phyloP scores from a whole-genome alignment of 2,113 vertebrate genomes.

The Tylochromis polylepis region DNA sequence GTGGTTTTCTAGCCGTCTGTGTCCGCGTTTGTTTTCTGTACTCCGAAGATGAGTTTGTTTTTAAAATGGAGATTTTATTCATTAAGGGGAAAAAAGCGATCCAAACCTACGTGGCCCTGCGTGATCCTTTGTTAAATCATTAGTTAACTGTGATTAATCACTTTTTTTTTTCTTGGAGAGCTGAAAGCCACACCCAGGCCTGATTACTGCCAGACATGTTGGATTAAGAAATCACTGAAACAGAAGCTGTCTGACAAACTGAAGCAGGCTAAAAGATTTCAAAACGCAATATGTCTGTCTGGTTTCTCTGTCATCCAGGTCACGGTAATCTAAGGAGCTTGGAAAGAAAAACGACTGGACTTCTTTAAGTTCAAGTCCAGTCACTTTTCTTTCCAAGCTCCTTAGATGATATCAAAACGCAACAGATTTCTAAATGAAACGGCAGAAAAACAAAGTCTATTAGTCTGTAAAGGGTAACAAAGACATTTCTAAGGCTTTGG shows the following conservation, averaged over 20 bases:
- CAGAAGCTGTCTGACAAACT: neutral
- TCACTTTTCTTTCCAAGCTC: neutral
- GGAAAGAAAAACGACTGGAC: neutral
- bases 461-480: neutral
- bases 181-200: neutral
- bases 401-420: neutral
- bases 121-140: neutral
- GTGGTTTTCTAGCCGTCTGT: neutral
- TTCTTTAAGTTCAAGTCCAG: neutral
- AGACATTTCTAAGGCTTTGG: neutral
- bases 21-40: neutral
- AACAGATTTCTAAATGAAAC: neutral
- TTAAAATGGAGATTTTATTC: neutral
- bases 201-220: neutral
- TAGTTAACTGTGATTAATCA: neutral
- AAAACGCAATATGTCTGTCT: neutral
- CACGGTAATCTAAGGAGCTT: neutral
- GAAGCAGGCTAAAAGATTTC: neutral
- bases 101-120: neutral
- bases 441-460: neutral
- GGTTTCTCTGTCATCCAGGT: neutral
- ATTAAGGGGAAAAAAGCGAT: neutral
- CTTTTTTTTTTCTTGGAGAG: neutral
- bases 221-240: neutral
- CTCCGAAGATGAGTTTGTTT: neutral